Evolutionary conservation across 2,113 vertebrate species (phyloP).

Genomic region (Rhadina sibilatrix): DNA sequence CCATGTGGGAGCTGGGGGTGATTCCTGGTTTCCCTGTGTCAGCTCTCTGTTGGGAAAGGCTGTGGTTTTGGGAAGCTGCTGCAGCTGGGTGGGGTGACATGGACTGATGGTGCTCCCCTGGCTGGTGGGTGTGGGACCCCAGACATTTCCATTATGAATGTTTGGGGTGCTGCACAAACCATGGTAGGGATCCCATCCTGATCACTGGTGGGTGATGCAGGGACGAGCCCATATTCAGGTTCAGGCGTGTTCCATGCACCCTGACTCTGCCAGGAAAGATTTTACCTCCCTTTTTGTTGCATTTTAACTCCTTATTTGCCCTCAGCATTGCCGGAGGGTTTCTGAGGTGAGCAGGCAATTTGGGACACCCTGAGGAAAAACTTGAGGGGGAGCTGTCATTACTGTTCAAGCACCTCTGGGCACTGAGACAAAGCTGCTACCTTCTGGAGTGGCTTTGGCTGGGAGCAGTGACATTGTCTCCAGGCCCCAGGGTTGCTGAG

Average conservation of each 20-base stretch:
- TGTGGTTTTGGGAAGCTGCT: not conserved
- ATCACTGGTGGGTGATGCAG: not conserved
- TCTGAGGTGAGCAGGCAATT: not conserved
- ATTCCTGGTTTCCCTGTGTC: not conserved
- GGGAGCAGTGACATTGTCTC: not conserved
- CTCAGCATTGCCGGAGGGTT: not conserved
- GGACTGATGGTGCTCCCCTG: not conserved
- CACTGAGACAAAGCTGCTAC: not conserved
- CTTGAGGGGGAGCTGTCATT: not conserved
- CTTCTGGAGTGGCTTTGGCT: not conserved
- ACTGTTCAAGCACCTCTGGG: not conserved
- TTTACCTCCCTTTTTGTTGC: not conserved
- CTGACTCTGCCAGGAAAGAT: not conserved
- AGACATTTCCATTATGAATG: fast-evolving
- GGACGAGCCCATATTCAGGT: not conserved
- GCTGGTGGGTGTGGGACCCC: not conserved
- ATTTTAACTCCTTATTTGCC: not conserved
- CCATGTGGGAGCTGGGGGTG: fast-evolving
- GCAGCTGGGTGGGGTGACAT: not conserved
- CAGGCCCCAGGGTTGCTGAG: not conserved
- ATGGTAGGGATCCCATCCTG: not conserved
- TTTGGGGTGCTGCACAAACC: not conserved
- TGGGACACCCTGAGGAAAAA: not conserved
- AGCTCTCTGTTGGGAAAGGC: not conserved
- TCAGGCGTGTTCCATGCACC: not conserved